Conservation (phyloP, 1,140 invertebrate genomes). For the Diorhabda sublineata region DNA sequence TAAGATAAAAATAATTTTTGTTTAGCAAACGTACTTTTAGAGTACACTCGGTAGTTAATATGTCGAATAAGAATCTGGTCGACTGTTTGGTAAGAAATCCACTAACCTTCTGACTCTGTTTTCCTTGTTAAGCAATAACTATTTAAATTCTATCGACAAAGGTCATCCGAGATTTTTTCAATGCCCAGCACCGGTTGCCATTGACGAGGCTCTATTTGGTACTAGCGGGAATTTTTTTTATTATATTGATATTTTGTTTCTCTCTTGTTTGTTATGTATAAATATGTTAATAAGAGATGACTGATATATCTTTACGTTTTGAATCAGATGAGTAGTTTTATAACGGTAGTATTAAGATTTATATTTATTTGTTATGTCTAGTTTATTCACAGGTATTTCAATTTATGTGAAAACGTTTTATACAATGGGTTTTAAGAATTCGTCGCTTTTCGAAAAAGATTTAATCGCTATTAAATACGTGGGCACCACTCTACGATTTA, state of each 20-base stretch:
- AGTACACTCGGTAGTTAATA: too few relatives aligned
- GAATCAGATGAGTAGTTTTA: constrained; percentile 2
- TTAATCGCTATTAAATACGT: too few relatives aligned
- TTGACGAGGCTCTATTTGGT: constrained; percentile 36
- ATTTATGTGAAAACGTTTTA: too few relatives aligned
- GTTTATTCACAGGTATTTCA: not conserved
- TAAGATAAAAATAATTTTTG: too few relatives aligned
- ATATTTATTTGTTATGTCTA: not conserved
- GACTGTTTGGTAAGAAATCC: constrained; percentile 27
- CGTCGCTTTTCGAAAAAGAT: too few relatives aligned
- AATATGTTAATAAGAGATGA: constrained; percentile 2
- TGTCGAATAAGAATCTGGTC: constrained; percentile 11
- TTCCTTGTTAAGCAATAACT: constrained; percentile 39
- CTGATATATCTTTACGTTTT: not conserved
- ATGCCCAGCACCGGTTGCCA: constrained; percentile 32
- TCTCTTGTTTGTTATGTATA: not conserved
- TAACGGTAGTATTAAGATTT: not conserved
- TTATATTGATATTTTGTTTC: not conserved
- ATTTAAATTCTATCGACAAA: constrained; percentile 30
- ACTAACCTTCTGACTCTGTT: constrained; percentile 40
- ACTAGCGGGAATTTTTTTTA: constrained; percentile 12
- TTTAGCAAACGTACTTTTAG: too few relatives aligned
- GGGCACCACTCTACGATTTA: too few relatives aligned
- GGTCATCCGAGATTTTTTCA: constrained; percentile 36
- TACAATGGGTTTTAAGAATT: too few relatives aligned